Percentiles rank a stretch among this genome's conserved stretches.
Conservation (phyloP, 1,140 invertebrate genomes). For the Bursaphelenchus mucronatus region DNA sequence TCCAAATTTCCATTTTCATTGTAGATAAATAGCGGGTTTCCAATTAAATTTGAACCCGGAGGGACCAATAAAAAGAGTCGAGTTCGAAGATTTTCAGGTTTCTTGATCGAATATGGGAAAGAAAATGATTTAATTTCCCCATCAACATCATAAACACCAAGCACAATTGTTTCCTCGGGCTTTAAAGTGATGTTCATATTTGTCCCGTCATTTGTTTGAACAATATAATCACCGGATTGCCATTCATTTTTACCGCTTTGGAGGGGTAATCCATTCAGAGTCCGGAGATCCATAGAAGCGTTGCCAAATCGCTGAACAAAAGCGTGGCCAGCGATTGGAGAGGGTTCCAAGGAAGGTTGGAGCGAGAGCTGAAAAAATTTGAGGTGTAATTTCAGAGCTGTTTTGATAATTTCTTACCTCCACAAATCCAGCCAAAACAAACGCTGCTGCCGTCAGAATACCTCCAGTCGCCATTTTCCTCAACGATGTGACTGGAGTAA, state of each 20-base stretch:
- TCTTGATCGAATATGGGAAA: slow-evolving; percentile 50
- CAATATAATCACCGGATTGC: slow-evolving; percentile 41
- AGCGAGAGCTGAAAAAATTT: slow-evolving; percentile 33
- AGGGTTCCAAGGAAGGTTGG: slow-evolving; percentile 45
- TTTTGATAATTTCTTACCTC: slow-evolving; percentile 26
- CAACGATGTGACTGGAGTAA: slow-evolving; percentile 68
- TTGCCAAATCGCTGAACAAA: slow-evolving; percentile 43
- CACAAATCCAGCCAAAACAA: slow-evolving; percentile 44
- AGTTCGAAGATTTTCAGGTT: slow-evolving; percentile 56
- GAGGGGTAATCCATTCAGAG: slow-evolving; percentile 15
- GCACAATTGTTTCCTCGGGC: slow-evolving; percentile 30
- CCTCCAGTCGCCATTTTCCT: slow-evolving; percentile 62
- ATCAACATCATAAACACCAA: slow-evolving; percentile 32
- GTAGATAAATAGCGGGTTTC: slow-evolving; percentile 31
- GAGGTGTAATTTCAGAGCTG: neutral
- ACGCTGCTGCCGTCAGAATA: slow-evolving; percentile 44
- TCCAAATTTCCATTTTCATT: slow-evolving; percentile 35
- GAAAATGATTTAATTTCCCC: slow-evolving; percentile 15
- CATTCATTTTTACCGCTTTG: slow-evolving; percentile 33
- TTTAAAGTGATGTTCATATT: slow-evolving; percentile 27
- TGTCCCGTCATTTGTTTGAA: slow-evolving; percentile 13
- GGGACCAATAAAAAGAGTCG: slow-evolving; percentile 48
- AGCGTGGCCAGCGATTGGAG: slow-evolving; percentile 29
- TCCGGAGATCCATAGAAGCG: slow-evolving; percentile 11
- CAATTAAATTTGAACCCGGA: slow-evolving; percentile 26